Conservation (phyloP, 2,113 vertebrate genomes). For the Hippocampus mohnikei region DNA sequence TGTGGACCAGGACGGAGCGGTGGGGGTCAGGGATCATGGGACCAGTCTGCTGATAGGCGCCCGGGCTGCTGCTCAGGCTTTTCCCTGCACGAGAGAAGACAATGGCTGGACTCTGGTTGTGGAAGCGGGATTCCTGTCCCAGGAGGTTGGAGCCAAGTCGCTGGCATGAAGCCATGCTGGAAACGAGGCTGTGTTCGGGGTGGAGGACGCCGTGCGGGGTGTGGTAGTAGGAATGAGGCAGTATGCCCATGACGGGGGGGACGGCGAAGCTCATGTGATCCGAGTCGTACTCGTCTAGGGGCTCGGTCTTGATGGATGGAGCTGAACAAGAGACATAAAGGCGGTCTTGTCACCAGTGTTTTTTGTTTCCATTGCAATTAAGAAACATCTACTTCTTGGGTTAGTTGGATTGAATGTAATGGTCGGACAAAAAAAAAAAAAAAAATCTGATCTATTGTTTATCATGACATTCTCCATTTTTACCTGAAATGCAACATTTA, state of each 20-base stretch:
- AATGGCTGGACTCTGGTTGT: constrained; percentile 84
- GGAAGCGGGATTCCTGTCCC: constrained; percentile 76
- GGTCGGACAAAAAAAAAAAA: too few relatives aligned
- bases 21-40: constrained; percentile 81
- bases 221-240: constrained; percentile 85
- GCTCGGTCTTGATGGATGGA: constrained; percentile 95
- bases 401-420: too few relatives aligned
- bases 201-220: constrained; percentile 76
- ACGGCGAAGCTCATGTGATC: constrained; percentile 81
- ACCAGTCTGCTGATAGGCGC: constrained; percentile 78
- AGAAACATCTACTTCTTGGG: background rate
- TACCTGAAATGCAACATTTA: too few relatives aligned
- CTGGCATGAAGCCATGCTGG: constrained; percentile 87
- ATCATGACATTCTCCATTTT: too few relatives aligned
- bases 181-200: constrained; percentile 80
- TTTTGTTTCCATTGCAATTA: background rate
- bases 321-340: constrained; percentile 66
- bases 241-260: constrained; percentile 81
- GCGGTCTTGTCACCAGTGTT: background rate
- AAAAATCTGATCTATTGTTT: too few relatives aligned
- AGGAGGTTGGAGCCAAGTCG: constrained; percentile 80
- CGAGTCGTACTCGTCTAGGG: constrained; percentile 87
- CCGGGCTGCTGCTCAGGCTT: constrained; percentile 78
- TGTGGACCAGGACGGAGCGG: constrained; percentile 89
- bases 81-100: constrained; percentile 83